Conservation (phyloP, 2,113 vertebrate species). For the Spermophilus dauricus region DNA sequence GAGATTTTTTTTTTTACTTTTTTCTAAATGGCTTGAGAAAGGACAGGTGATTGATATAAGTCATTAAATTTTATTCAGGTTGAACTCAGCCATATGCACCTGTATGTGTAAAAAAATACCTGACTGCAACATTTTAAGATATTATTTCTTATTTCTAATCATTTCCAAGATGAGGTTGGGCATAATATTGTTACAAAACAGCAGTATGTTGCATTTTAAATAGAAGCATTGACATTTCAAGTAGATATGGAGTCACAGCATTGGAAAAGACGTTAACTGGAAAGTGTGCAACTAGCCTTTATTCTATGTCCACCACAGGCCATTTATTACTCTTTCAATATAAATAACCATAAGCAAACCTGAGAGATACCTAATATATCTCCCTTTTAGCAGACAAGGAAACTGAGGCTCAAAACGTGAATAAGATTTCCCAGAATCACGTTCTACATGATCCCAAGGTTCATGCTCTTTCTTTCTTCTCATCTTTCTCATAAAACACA, state of each 20-base stretch:
- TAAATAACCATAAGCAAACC: background rate
- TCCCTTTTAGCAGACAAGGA: background rate
- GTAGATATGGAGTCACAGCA: background rate
- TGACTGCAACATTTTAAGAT: background rate
- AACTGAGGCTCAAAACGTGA: background rate
- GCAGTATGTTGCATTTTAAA: constrained; percentile 44
- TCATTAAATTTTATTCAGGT: background rate
- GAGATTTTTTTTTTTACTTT: background rate
- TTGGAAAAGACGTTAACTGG: background rate
- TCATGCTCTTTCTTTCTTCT: background rate
- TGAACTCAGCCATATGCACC: background rate
- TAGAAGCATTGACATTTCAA: constrained; percentile 3
- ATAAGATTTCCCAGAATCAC: background rate
- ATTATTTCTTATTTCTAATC: background rate
- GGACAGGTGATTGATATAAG: background rate
- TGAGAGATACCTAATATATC: background rate
- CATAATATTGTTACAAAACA: background rate
- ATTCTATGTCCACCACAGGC: background rate
- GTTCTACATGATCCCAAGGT: background rate
- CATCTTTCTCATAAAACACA: background rate
- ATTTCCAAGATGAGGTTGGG: background rate
- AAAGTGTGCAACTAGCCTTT: background rate
- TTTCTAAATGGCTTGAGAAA: constrained; percentile 15
- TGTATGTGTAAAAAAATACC: constrained; percentile 48
- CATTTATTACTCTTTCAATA: background rate